These are phyloP conservation scores for Laticauda laticaudata DNA, from an alignment of 2,113 vertebrate species.

Conservation along the genomic window DNA sequence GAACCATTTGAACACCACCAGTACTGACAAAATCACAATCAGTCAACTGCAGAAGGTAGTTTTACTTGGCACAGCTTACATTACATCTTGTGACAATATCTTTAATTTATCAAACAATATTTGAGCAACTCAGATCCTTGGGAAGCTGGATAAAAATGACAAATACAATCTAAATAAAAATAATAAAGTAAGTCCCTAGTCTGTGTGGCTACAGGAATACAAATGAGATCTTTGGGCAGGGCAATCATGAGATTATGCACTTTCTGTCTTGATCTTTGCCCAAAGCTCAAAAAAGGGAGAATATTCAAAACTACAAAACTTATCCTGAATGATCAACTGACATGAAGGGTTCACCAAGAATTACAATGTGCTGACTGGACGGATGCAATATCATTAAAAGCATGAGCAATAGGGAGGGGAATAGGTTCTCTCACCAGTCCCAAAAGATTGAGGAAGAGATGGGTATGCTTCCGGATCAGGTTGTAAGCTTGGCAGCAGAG, in stretches of 20 bases:
- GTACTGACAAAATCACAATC: neutral
- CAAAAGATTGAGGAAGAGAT: slow-evolving; percentile 96
- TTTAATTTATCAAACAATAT: neutral
- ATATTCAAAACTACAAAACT: neutral
- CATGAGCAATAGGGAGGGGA: neutral
- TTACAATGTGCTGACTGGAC: rapidly evolving
- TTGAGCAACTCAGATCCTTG: neutral
- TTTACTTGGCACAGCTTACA: neutral
- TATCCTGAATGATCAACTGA: no score
- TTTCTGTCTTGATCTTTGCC: neutral
- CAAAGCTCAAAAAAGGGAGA: neutral
- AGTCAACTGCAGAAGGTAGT: neutral
- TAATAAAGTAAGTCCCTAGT: neutral
- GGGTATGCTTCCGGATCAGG: slow-evolving; percentile 95
- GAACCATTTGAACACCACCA: neutral
- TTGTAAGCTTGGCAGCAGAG: slow-evolving; percentile 99
- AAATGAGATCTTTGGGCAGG: neutral
- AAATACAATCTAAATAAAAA: neutral
- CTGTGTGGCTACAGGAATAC: neutral
- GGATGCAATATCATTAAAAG: rapidly evolving
- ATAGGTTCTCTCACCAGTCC: slow-evolving; percentile 81
- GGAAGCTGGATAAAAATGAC: neutral
- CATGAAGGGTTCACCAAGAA: neutral
- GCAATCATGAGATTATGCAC: neutral
- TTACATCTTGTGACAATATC: neutral